A percentile compares a stretch with the other conserved stretches of the same genome.
Conservation (phyloP, 2,888 invertebrate genomes). For the Sicus ferrugineus region DNA sequence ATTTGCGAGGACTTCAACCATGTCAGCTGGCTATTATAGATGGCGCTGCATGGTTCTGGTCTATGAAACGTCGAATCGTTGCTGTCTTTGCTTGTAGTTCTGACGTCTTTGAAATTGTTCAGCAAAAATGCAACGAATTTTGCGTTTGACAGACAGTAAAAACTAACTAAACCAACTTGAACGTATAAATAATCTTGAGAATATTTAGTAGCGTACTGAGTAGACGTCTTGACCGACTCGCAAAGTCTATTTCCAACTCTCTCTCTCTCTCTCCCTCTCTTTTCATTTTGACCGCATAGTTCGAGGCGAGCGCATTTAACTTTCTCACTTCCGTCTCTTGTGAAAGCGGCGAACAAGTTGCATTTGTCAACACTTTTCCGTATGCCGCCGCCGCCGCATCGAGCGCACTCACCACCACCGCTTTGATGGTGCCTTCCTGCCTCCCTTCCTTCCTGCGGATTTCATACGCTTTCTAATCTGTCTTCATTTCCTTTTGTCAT, state of each 20-base stretch:
- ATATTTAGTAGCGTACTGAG: too few species aligned
- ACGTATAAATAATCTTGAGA: too few species aligned
- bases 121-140: too few species aligned
- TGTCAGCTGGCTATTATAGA: too few species aligned
- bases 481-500: conserved; percentile 48
- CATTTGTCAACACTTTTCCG: conserved; percentile 30
- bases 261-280: not conserved
- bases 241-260: not conserved
- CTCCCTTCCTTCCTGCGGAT: not conserved
- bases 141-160: too few species aligned
- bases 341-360: conserved; percentile 25
- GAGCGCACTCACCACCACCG: not conserved
- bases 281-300: conserved; percentile 8
- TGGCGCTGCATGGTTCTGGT: too few species aligned
- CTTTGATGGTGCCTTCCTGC: not conserved
- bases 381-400: not conserved
- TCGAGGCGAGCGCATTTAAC: conserved; percentile 4
- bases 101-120: too few species aligned
- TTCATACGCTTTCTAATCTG: conserved; percentile 28
- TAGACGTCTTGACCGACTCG: too few species aligned
- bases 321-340: not conserved
- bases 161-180: too few species aligned
- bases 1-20: too few species aligned
- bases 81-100: too few species aligned
- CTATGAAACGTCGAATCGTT: too few species aligned